phyloP scores from a whole-genome alignment of 2,888 invertebrate genomes.

The Eupithecia centaureata region DNA sequence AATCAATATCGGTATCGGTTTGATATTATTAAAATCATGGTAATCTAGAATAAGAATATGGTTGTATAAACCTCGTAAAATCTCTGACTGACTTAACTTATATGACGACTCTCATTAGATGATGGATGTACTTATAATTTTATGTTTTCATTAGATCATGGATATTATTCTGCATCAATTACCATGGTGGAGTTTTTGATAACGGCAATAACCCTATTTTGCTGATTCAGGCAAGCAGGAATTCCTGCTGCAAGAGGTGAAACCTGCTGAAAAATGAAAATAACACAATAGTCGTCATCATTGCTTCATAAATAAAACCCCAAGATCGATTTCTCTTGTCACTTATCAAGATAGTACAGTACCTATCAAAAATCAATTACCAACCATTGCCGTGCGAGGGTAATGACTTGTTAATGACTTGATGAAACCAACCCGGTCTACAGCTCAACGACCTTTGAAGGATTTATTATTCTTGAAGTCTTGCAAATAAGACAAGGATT shows the following conservation, averaged over 20 bases:
- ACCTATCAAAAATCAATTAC: conserved; percentile 6
- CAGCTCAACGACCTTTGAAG: conserved; percentile 20
- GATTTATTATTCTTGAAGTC: not conserved
- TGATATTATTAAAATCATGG: not conserved
- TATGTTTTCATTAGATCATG: too few relatives aligned
- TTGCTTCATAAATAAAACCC: not conserved
- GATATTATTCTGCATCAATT: too few relatives aligned
- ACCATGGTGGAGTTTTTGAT: too few relatives aligned
- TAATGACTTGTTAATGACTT: conserved; percentile 19
- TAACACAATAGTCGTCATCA: not conserved
- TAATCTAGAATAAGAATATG: not conserved
- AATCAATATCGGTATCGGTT: too few relatives aligned
- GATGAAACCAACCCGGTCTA: conserved; percentile 2
- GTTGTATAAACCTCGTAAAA: too few relatives aligned
- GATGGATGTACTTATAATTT: too few relatives aligned
- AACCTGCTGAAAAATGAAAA: too few relatives aligned
- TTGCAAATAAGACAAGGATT: too few relatives aligned
- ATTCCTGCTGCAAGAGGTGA: too few relatives aligned
- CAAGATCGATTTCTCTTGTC: not conserved
- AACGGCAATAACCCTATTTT: too few relatives aligned
- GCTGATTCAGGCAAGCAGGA: not conserved
- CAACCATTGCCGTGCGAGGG: conserved; percentile 4
- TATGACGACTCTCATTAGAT: too few relatives aligned
- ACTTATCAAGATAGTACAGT: conserved; percentile 5
- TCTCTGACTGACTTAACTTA: too few relatives aligned